Base-by-base conservation (phyloP, 1,140 invertebrate species). In the Carcinoscorpius rotundicauda region DNA sequence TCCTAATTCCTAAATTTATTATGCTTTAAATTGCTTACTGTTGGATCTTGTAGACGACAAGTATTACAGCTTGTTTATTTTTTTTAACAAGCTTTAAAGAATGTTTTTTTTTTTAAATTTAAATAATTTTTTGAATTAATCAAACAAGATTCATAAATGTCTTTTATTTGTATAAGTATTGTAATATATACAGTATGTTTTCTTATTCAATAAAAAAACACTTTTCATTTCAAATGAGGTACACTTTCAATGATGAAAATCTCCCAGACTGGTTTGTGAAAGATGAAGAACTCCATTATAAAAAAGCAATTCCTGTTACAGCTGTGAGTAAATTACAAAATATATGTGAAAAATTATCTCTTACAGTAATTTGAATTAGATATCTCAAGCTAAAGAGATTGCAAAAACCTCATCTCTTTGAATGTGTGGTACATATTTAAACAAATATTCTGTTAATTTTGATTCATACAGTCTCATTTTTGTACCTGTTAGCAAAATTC, bases 241-340 rank as follows among this genome's bases (percentile, higher is more conserved):
- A 81, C 69, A 77, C 80, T 69, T 78, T 75, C 72, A 78, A 82
- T 72, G 96, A 98, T 76, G 84, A 86, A 6, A 84, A 90, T 59
- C 78, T 99, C 52, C 97, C 97, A 0, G 87, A 89, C 69, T 99
- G 97, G 97, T 99, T 99, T 81, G 81, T 85, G 0, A 83, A 92
- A 66, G 97, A 99, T 73, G 97, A 99, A 78, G 83, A 87, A 64
- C 89, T 89, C 75, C 90, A 97, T 74, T 93, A 91, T 85, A 84
- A 61, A 52, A 70, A 69, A 56, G 64, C 65, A 11, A 11, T 71
- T 3, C 68, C 68, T 9, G 73, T 73, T 50, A 62, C 65, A 52
- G 52, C 61, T 53, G 68, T 69, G 61, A 69, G 68, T 65, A 50
- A 49, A 52, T 29, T 29, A 29, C 29, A 29, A 11, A 10, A 10